Percentiles rank a stretch among this genome's conserved stretches.
Conservation (phyloP, 2,888 invertebrate genomes). For the Morinoia aosen region DNA sequence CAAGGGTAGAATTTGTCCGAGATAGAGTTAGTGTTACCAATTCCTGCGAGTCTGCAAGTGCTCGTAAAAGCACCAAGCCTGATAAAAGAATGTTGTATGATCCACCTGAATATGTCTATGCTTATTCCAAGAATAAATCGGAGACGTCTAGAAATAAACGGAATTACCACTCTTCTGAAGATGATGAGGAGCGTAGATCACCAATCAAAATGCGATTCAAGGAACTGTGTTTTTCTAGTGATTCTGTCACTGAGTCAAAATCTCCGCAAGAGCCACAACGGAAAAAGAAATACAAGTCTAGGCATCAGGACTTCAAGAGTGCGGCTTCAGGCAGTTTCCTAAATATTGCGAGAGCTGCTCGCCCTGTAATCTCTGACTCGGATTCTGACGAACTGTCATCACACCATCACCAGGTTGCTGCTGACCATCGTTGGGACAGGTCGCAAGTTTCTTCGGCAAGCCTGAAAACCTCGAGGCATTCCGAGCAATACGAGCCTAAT, state of each 20-base stretch:
- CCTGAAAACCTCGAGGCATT: background rate
- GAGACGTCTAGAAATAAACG: background rate
- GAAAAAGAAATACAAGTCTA: background rate
- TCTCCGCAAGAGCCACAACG: background rate
- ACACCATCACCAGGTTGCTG: background rate
- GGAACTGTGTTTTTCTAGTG: background rate
- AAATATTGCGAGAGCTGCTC: background rate
- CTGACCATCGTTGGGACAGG: background rate
- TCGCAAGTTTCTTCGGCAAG: background rate
- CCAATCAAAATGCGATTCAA: background rate
- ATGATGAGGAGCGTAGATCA: background rate
- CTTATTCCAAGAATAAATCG: background rate
- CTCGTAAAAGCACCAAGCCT: background rate
- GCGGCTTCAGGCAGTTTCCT: background rate
- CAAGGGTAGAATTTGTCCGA: background rate
- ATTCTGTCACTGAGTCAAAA: background rate
- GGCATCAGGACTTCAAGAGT: background rate
- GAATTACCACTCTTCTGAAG: background rate
- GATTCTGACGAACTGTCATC: background rate
- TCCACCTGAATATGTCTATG: background rate
- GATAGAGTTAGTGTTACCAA: background rate
- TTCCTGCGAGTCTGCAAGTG: background rate
- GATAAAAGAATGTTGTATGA: background rate
- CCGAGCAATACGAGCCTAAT: background rate
- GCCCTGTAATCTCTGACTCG: constrained; percentile 1